Evolutionary conservation across 2,888 invertebrate genomes (phyloP).

Genomic region (Drosophila histrio): DNA sequence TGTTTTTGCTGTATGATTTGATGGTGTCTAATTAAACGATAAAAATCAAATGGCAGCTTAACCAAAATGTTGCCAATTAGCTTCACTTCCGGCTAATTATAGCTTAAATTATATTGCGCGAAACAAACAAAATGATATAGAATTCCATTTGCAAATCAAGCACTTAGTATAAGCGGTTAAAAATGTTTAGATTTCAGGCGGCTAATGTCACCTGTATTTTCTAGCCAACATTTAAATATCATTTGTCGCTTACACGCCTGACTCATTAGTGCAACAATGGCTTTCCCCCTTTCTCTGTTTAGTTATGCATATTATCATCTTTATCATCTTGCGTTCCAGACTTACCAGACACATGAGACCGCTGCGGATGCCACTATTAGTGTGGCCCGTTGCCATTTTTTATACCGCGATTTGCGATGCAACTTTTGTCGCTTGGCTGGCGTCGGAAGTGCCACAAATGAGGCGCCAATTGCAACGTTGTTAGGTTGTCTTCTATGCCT

Average conservation of each 20-base stretch:
- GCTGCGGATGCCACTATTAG: not conserved
- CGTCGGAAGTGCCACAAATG: constrained; percentile 62
- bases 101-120: no score
- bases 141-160: no score
- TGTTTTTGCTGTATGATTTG: not conserved
- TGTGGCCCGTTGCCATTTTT: constrained; percentile 27
- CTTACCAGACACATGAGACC: constrained; percentile 40
- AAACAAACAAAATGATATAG: no score
- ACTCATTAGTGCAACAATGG: not conserved
- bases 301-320: constrained; percentile 11
- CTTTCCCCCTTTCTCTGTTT: not conserved
- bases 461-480: constrained; percentile 33
- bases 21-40: not conserved
- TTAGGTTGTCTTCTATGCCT: not conserved
- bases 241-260: not conserved
- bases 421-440: constrained; percentile 40
- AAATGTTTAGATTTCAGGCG: no score
- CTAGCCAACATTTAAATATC: no score
- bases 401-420: constrained; percentile 28
- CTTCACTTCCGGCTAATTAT: not conserved
- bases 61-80: not conserved
- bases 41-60: not conserved
- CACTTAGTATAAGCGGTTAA: no score
- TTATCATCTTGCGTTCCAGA: constrained; percentile 10
- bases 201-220: no score